Conservation (phyloP, 2,113 vertebrate genomes). For the Siphamia tubifer region DNA sequence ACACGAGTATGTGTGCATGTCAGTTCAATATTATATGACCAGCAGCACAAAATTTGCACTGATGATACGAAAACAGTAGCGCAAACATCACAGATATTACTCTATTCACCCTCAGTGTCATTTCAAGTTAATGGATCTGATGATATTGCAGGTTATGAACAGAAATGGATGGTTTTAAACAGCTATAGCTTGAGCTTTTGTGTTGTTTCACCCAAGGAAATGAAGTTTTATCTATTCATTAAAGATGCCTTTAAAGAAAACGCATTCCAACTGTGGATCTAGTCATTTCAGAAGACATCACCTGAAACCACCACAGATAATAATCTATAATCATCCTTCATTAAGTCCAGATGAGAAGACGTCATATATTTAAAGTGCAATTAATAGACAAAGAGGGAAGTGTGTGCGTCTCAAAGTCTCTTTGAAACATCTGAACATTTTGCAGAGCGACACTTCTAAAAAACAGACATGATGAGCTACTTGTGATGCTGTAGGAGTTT, state of each 20-base stretch:
- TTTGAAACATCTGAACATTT: background rate
- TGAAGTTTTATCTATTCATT: background rate
- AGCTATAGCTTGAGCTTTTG: too few species aligned
- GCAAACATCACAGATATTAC: too few species aligned
- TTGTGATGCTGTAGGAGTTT: conserved; percentile 29
- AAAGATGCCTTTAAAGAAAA: background rate
- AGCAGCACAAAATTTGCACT: too few species aligned
- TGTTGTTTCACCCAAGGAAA: too few species aligned
- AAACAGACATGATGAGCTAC: conserved; percentile 15
- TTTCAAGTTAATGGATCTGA: too few species aligned
- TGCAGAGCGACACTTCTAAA: background rate
- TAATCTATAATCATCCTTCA: too few species aligned
- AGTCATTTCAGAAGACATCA: conserved; percentile 1
- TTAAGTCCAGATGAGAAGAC: background rate
- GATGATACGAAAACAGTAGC: too few species aligned
- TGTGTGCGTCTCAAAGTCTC: conserved; percentile 4
- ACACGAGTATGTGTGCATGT: too few species aligned
- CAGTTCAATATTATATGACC: too few species aligned
- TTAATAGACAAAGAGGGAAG: conserved; percentile 14
- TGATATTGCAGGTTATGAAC: too few species aligned
- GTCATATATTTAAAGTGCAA: conserved; percentile 29
- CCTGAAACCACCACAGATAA: conserved; percentile 13
- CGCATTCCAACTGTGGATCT: background rate
- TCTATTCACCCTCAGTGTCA: too few species aligned
- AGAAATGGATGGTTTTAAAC: too few species aligned